Percentiles rank a stretch among this genome's conserved stretches.
Evolutionary conservation across 2,888 invertebrate species (phyloP).

Genomic region (Ptycholaimellus sp.): DNA sequence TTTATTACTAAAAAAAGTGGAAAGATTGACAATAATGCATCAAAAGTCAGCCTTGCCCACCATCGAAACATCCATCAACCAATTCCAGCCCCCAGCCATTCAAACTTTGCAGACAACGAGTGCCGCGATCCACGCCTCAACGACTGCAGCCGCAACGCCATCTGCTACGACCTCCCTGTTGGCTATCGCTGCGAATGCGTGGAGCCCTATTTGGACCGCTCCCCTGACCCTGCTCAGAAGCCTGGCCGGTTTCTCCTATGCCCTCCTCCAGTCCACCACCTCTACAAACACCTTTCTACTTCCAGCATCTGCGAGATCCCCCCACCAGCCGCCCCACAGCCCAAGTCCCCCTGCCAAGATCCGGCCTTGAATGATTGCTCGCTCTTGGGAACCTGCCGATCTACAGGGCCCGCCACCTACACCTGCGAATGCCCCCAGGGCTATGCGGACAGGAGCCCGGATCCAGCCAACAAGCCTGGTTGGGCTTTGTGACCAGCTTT

Average conservation of each 20-base stretch:
- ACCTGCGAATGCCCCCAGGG: slow-evolving; percentile 22
- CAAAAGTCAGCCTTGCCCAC: no score
- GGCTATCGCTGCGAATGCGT: slow-evolving; percentile 23
- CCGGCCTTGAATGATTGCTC: slow-evolving; percentile 22
- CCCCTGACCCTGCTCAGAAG: slow-evolving; percentile 16
- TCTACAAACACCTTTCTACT: no score
- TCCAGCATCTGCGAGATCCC: neutral
- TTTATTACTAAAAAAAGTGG: no score
- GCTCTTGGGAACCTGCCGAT: slow-evolving; percentile 18
- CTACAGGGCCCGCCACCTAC: slow-evolving; percentile 18
- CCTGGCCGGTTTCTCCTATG: no score
- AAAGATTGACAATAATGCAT: no score
- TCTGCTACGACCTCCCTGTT: slow-evolving; percentile 18
- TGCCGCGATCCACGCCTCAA: slow-evolving; percentile 23
- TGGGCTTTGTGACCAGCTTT: slow-evolving; percentile 2
- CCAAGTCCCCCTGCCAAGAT: slow-evolving; percentile 24
- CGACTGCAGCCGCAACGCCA: slow-evolving; percentile 22
- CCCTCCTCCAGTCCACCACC: no score
- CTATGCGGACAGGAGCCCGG: slow-evolving; percentile 19
- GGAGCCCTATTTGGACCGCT: slow-evolving; percentile 18
- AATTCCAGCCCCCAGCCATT: no score
- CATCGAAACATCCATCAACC: no score
- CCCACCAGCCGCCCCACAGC: neutral
- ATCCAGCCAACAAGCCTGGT: slow-evolving; percentile 14
- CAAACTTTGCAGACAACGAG: slow-evolving; percentile 15